A percentile compares a stretch with the other conserved stretches of the same genome.
Evolutionary conservation across 2,113 vertebrate species (phyloP).

Genomic region (Anthoscopus minutus): DNA sequence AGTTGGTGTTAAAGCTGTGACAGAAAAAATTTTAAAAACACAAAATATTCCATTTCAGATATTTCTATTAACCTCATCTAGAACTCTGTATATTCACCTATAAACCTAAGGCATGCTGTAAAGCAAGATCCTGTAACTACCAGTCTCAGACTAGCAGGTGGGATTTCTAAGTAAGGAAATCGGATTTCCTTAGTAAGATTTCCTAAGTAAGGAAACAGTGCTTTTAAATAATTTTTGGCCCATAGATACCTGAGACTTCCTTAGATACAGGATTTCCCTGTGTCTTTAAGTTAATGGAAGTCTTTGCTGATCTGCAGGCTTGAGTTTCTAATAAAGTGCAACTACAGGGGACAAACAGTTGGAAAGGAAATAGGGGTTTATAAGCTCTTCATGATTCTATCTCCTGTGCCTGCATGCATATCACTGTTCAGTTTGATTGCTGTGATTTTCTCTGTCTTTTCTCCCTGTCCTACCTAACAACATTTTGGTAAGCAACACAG

Average conservation of each 20-base stretch:
- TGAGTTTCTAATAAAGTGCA: background rate
- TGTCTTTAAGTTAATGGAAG: background rate
- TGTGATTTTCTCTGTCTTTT: background rate
- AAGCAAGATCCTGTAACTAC: background rate
- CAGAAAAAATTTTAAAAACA: background rate
- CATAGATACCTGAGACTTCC: rapidly evolving
- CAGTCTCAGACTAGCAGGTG: background rate
- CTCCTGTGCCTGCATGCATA: background rate
- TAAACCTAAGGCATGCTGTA: background rate
- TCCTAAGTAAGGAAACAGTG: background rate
- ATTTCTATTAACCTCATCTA: background rate
- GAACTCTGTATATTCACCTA: background rate
- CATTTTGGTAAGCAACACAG: background rate
- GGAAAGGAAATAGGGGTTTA: background rate
- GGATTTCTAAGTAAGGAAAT: background rate
- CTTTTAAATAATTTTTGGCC: background rate
- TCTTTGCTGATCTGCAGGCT: background rate
- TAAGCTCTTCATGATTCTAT: background rate
- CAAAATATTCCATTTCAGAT: background rate
- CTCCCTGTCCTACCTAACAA: background rate
- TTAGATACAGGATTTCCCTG: background rate
- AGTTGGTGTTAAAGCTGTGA: background rate
- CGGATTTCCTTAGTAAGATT: background rate
- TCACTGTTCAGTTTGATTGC: background rate
- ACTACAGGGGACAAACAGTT: background rate